Evolutionary conservation across 1,140 invertebrate species (phyloP).

Genomic region (Proctacanthus coquilletti): DNA sequence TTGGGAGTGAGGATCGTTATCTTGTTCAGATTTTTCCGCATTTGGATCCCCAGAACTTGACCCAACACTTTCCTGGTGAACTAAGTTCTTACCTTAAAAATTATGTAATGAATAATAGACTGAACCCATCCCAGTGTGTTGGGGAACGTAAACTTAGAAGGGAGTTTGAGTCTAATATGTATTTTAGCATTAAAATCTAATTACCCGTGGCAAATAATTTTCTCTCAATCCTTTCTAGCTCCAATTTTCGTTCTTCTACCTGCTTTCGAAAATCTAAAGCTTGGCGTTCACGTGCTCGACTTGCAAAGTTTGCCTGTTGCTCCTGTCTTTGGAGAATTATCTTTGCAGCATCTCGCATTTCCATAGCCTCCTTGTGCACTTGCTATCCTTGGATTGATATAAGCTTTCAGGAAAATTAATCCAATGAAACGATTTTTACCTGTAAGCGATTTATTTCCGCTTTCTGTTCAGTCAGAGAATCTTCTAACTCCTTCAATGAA

Average conservation of each 20-base stretch:
- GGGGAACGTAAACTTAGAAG: not conserved
- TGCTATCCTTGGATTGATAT: conserved; percentile 11
- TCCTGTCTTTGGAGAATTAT: conserved; percentile 48
- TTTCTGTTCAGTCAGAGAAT: conserved; percentile 46
- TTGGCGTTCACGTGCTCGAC: conserved; percentile 43
- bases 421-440: too few relatives aligned
- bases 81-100: conserved; percentile 23
- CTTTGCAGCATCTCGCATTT: conserved; percentile 47
- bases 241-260: conserved; percentile 47
- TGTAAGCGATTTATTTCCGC: conserved; percentile 53
- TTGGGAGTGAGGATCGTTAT: conserved; percentile 23
- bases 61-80: conserved; percentile 36
- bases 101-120: conserved; percentile 6
- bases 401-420: not conserved
- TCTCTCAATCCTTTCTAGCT: conserved; percentile 53
- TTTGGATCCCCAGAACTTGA: conserved; percentile 34
- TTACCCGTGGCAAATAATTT: conserved; percentile 44
- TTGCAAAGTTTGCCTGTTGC: conserved; percentile 41
- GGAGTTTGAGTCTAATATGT: not conserved
- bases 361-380: conserved; percentile 46
- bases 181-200: not conserved
- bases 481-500: conserved; percentile 47
- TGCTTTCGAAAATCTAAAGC: conserved; percentile 43
- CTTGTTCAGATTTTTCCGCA: conserved; percentile 32
- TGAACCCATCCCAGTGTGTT: not conserved